These are phyloP conservation scores for Synanthedon formicaeformis DNA, from an alignment of 2,888 invertebrate genomes.

Conservation along the genomic window DNA sequence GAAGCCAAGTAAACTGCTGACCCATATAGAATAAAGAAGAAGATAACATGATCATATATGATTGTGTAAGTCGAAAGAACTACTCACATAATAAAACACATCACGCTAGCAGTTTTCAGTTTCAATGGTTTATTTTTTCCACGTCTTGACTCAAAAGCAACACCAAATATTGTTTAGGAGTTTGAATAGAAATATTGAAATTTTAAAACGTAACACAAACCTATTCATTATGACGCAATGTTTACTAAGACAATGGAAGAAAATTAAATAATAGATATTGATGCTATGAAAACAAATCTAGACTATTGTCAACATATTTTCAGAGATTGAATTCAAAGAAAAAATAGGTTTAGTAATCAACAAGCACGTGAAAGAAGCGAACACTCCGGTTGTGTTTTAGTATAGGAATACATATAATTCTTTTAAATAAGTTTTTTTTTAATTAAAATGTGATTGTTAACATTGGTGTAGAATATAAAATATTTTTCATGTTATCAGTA, in stretches of 20 bases:
- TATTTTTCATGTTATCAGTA: background rate
- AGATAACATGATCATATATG: too few species aligned
- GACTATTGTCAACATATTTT: background rate
- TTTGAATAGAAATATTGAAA: too few species aligned
- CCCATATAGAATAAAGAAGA: too few species aligned
- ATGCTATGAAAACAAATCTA: conserved; percentile 15
- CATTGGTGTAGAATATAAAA: conserved; percentile 9
- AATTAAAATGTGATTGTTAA: conserved; percentile 29
- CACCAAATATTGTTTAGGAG: too few species aligned
- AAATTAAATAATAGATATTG: conserved; percentile 15
- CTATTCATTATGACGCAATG: background rate
- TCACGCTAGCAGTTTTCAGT: too few species aligned
- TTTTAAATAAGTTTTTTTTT: conserved; percentile 19
- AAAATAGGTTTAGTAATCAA: background rate
- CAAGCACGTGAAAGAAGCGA: conserved; percentile 22
- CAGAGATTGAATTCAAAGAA: too few species aligned
- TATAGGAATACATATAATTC: conserved; percentile 16
- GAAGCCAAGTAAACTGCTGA: too few species aligned
- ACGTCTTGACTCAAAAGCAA: too few species aligned
- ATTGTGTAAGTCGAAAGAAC: too few species aligned
- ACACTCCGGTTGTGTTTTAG: conserved; percentile 20
- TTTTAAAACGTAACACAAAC: too few species aligned
- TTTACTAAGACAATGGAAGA: conserved; percentile 21
- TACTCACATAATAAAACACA: too few species aligned
- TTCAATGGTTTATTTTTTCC: too few species aligned